phyloP scores from a whole-genome alignment of 2,113 vertebrate genomes.

The Sapajus apella region DNA sequence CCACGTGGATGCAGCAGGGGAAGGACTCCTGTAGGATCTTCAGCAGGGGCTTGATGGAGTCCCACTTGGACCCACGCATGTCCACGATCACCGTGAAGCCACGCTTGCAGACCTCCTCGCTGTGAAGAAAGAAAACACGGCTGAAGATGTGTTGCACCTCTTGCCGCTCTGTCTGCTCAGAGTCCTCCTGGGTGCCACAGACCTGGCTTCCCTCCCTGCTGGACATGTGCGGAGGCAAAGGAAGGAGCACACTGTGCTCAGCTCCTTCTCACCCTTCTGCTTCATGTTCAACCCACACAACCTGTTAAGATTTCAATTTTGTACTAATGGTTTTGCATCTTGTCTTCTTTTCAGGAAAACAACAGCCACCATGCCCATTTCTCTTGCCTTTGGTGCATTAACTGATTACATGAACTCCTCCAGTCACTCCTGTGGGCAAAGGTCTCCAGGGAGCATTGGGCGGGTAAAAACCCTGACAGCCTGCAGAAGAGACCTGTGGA shows the following conservation, averaged over 20 bases:
- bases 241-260: no score
- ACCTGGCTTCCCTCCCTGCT: neutral
- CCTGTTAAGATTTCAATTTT: neutral
- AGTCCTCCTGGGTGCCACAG: fast-evolving
- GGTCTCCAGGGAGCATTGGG: neutral
- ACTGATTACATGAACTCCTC: neutral
- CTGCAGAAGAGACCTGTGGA: fast-evolving
- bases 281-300: neutral
- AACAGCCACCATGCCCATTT: neutral
- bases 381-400: neutral
- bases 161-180: fast-evolving
- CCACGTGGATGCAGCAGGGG: slow-evolving; percentile 97
- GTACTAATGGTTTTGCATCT: neutral
- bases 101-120: slow-evolving; percentile 96
- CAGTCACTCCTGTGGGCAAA: neutral
- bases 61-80: slow-evolving; percentile 99
- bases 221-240: no score
- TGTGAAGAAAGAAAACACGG: slow-evolving; percentile 78
- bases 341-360: neutral
- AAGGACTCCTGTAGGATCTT: slow-evolving; percentile 99
- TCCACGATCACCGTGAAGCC: slow-evolving; percentile 99
- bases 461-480: fast-evolving
- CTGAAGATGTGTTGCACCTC: neutral
- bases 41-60: slow-evolving; percentile 98
- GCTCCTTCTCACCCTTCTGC: neutral